These are phyloP conservation scores for Seira musarum DNA, from an alignment of 2,888 invertebrate species.

Conservation along the genomic window DNA sequence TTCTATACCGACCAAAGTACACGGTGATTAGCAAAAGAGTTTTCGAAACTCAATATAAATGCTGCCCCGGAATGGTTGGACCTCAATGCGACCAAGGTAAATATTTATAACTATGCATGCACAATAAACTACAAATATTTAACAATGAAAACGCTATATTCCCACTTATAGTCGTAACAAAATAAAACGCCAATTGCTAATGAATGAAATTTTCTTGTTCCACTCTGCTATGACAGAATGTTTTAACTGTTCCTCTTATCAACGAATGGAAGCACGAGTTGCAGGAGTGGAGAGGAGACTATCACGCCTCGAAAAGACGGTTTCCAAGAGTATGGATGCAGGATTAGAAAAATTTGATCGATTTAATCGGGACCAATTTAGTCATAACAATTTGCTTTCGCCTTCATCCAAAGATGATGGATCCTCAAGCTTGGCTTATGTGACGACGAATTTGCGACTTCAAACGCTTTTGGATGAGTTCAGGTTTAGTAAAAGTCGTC, in stretches of 20 bases:
- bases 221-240: slow-evolving; percentile 66
- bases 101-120: too few species aligned
- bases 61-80: slow-evolving; percentile 69
- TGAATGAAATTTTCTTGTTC: too few species aligned
- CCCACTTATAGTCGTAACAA: too few species aligned
- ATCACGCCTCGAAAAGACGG: slow-evolving; percentile 38
- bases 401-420: slow-evolving; percentile 12
- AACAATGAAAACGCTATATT: too few species aligned
- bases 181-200: too few species aligned
- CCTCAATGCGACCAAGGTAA: slow-evolving; percentile 61
- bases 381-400: slow-evolving; percentile 28
- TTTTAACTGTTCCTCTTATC: slow-evolving; percentile 69
- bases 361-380: slow-evolving; percentile 31
- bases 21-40: slow-evolving; percentile 69
- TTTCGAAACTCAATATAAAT: slow-evolving; percentile 69
- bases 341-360: slow-evolving; percentile 16
- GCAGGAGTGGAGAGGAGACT: slow-evolving; percentile 28
- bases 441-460: slow-evolving; percentile 22
- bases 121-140: too few species aligned
- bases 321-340: slow-evolving; percentile 1
- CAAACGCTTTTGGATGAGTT: slow-evolving; percentile 45
- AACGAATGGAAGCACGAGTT: slow-evolving; percentile 62
- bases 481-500: neutral
- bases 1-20: slow-evolving; percentile 67
- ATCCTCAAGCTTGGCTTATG: slow-evolving; percentile 22